Evolutionary conservation across 2,888 invertebrate genomes (phyloP).

Genomic region (Selenia dentaria): DNA sequence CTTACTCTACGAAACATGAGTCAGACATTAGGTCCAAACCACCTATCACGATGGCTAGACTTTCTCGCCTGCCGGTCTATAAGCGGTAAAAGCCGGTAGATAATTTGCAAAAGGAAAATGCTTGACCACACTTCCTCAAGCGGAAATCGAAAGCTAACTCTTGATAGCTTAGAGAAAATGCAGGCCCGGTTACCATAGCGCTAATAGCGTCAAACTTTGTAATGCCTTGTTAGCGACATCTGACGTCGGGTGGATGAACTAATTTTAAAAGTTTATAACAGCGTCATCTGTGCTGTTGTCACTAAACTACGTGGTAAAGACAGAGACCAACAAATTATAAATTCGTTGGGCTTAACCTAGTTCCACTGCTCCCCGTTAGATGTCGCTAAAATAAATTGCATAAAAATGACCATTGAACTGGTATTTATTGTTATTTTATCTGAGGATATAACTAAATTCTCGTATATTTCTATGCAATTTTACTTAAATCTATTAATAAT

Average conservation of each 20-base stretch:
- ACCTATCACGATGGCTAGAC: slow-evolving; percentile 35
- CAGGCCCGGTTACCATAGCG: no score
- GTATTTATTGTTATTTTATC: no score
- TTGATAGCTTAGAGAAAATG: slow-evolving; percentile 69
- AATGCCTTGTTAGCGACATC: slow-evolving; percentile 50
- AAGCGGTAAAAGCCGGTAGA: slow-evolving; percentile 59
- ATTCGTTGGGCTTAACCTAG: slow-evolving; percentile 17
- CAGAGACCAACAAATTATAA: not conserved
- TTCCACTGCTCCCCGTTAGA: slow-evolving; percentile 43
- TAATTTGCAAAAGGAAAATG: slow-evolving; percentile 75
- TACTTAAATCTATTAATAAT: slow-evolving; percentile 23
- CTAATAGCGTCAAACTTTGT: no score
- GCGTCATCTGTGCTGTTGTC: slow-evolving; percentile 50
- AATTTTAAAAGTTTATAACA: slow-evolving; percentile 4
- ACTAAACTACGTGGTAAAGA: slow-evolving; percentile 16
- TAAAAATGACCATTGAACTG: not conserved
- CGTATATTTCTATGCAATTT: slow-evolving; percentile 4
- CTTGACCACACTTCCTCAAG: slow-evolving; percentile 70
- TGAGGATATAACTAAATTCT: not conserved
- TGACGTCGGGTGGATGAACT: slow-evolving; percentile 32
- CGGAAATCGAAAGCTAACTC: slow-evolving; percentile 79
- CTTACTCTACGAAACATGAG: no score
- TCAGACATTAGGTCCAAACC: no score
- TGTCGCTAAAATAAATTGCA: slow-evolving; percentile 36
- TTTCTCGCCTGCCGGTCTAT: slow-evolving; percentile 45